Evolutionary conservation across 2,113 vertebrate species (phyloP), one percentile per base, ranked within the genome.

Genomic region (Lynx canadensis): DNA sequence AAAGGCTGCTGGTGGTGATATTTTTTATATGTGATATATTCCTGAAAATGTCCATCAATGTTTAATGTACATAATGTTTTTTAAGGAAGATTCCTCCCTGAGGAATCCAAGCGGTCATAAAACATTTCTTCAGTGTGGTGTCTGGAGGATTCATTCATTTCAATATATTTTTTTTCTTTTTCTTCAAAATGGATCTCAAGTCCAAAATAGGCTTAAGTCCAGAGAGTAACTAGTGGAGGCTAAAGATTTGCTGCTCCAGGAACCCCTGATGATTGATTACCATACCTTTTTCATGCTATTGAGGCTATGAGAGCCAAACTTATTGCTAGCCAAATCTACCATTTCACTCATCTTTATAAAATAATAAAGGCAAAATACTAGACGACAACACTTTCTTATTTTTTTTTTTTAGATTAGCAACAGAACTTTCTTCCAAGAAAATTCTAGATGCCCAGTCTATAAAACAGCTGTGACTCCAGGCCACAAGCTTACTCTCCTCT

Each of bases 271-370:
- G 45, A 57, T 57, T 92, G 45, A 57, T 57, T 63, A 18, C 29
- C 3, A 12, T 66, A 41, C 6, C 23, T 71, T 50, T 92, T 91
- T 92, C 79, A 80, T 94, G 48, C 57, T n/a, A 8, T 16, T 45
- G n/a, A 95, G 41, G 27, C 38, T 36, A 14, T 5, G 31, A n/a
- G 23, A 94, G 5, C 52, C 50, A 95, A 33, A 52, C 10, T 69
- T 85, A 85, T 25, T 81, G 21, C 74, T 96, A 55, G 16, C 23
- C 36, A 65, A 33, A 76, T 38, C 41, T 50, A 57, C 45, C 66
- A 71, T 83, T 91, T 93, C 68, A 55, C 36, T 78, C 57, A 83
- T 79, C 29, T 96, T 55, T n/a, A 86, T 82, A 87, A 91, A 96
- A 25, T 68, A 91, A 86, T n/a, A 12, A 92, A 55, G 50, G 27